These are phyloP conservation scores for Dendrophyllia cribrosa DNA, from an alignment of 64 coral and sea anemone species.

Conservation along the genomic window DNA sequence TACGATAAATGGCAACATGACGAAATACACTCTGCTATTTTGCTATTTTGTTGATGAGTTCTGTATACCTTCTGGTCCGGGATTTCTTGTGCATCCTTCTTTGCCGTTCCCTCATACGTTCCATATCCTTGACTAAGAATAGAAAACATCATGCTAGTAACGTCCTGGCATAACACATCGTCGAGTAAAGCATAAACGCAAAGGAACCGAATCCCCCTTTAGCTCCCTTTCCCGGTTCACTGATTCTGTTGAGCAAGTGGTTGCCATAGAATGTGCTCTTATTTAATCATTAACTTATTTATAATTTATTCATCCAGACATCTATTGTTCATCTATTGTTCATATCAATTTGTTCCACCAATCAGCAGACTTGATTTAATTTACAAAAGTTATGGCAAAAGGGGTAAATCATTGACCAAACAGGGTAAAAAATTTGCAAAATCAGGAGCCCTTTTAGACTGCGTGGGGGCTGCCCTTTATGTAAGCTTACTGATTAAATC, in stretches of 20 bases:
- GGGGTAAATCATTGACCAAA: neutral
- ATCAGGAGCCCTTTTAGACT: too few relatives aligned
- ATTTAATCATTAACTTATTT: conserved; percentile 14
- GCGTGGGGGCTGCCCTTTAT: too few relatives aligned
- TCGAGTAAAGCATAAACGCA: neutral
- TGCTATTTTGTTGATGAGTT: neutral
- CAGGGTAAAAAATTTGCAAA: too few relatives aligned
- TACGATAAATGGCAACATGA: neutral
- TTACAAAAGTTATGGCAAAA: neutral
- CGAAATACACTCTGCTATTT: neutral
- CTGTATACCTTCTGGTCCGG: neutral
- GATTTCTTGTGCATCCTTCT: conserved; percentile 57
- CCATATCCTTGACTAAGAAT: conserved; percentile 70
- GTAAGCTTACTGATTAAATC: too few relatives aligned
- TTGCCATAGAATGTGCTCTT: conserved; percentile 22
- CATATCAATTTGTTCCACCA: neutral
- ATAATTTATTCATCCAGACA: conserved; percentile 38
- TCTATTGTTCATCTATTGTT: neutral
- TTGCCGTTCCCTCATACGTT: conserved; percentile 69
- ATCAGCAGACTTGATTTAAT: neutral
- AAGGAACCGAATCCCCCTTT: neutral
- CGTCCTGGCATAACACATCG: neutral
- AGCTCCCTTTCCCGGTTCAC: neutral
- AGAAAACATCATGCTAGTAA: conserved; percentile 41
- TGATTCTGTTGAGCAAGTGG: conserved; percentile 29